These are phyloP conservation scores for Orcinus orca DNA, from an alignment of 2,113 vertebrate species.

Conservation along the genomic window DNA sequence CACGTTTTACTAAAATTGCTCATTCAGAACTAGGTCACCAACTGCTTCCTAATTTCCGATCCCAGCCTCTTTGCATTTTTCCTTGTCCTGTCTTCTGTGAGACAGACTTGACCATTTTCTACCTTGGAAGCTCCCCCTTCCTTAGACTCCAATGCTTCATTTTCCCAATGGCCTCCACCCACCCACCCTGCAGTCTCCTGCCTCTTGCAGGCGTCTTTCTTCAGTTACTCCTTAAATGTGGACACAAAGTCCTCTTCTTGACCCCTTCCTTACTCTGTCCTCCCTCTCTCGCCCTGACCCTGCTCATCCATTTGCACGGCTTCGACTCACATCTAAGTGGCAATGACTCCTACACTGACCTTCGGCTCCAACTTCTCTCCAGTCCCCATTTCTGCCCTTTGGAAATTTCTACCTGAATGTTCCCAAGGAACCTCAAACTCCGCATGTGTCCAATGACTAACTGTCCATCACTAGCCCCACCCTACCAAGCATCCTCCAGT, in stretches of 20 bases:
- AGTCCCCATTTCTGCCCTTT: not conserved
- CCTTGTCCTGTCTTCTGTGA: not conserved
- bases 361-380: not conserved
- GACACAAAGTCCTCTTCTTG: not conserved
- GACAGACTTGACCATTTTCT: not conserved
- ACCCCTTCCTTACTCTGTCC: not conserved
- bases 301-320: not conserved
- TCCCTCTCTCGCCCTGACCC: not conserved
- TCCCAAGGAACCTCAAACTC: not conserved
- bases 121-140: not conserved
- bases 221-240: not conserved
- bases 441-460: not conserved
- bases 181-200: not conserved
- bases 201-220: not conserved
- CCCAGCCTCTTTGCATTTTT: not conserved
- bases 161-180: not conserved
- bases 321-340: not conserved
- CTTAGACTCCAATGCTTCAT: not conserved
- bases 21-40: constrained; percentile 66
- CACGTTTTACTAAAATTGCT: constrained; percentile 54
- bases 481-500: not conserved
- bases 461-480: not conserved
- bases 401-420: not conserved
- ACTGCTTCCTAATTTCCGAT: constrained; percentile 61
- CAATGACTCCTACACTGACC: not conserved